Base-by-base conservation (phyloP, 2,888 invertebrate genomes). In the Chymomyza amoena region DNA sequence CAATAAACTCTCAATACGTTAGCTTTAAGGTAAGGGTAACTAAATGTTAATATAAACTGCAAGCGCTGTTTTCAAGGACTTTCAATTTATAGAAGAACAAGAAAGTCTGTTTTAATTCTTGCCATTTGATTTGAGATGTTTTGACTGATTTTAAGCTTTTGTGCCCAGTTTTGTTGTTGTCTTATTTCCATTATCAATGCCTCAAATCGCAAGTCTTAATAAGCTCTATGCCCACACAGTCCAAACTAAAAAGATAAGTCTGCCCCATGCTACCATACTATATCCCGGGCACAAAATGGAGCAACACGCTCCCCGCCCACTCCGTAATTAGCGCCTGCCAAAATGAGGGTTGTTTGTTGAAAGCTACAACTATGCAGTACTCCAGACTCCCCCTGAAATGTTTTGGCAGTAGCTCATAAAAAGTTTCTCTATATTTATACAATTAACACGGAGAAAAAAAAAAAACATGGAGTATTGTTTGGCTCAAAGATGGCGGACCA, bases 401-500 rank as follows among this genome's bases (percentile, higher is more conserved):
- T 45, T 45, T 45, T 45, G 13, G 39, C 4, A 67, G 76, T 64
- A 64, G 73, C 62, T 82, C 80, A 80, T 87, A 84, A 87, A 87
- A 87, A 85, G 74, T 78, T 83, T 73, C 72, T 75, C 83, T 82
- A 80, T 78, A 78, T 83, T 85, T 83, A 82, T 87, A 85, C 85
- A 83, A 83, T 83, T 83, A 83, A 87, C 85, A 73, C 80, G 68
- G 72, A 65, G 73, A 70, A 71, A 82, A 70, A 69, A 75, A 13
- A 51, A 51, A 51, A 51, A 51, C 51, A n/a, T 10, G 15, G 1
- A n/a, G 15, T 2, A 54, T 54, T 54, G 54, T 54, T 54, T 54
- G 16, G 18, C 54, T 20, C 10, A 13, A 45, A 45, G 39, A 45
- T 13, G 10, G 39, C 13, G 10, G 39, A 2, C 10, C 10, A 45